These are phyloP conservation scores for Perca flavescens DNA, from an alignment of 2,113 vertebrate genomes.

Conservation along the genomic window DNA sequence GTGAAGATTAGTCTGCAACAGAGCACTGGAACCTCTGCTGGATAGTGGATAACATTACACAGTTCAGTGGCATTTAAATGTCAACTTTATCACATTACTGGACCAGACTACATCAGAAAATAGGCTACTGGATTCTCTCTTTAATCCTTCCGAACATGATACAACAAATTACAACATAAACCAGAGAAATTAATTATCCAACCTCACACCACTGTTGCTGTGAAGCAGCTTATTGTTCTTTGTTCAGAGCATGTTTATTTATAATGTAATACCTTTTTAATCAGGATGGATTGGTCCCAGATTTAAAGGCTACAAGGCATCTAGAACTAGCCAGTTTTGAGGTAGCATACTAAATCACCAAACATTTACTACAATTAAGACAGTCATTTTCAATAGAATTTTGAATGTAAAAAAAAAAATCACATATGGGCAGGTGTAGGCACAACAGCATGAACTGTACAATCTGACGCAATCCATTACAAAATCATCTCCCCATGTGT, in stretches of 20 bases:
- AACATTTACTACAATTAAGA: slow-evolving; percentile 6
- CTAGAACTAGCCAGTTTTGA: slow-evolving; percentile 12
- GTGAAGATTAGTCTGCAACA: background rate
- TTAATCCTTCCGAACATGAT: slow-evolving; percentile 50
- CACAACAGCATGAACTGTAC: slow-evolving; percentile 10
- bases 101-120: slow-evolving; percentile 16
- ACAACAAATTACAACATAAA: slow-evolving; percentile 27
- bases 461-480: background rate
- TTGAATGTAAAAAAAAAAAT: slow-evolving; percentile 8
- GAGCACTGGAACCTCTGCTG: slow-evolving; percentile 46
- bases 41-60: slow-evolving; percentile 43
- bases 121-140: background rate
- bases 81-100: slow-evolving; percentile 17
- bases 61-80: slow-evolving; percentile 34
- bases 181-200: slow-evolving; percentile 2
- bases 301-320: slow-evolving; percentile 30
- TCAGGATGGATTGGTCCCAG: slow-evolving; percentile 42
- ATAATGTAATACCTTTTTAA: slow-evolving; percentile 4
- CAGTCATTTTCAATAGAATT: slow-evolving; percentile 16
- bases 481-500: background rate
- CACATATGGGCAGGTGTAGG: background rate
- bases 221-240: background rate
- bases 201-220: background rate
- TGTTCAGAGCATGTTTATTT: slow-evolving; percentile 20
- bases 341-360: slow-evolving; percentile 37